Conservation (phyloP, 2,113 vertebrate species). For the Etheostoma cragini region DNA sequence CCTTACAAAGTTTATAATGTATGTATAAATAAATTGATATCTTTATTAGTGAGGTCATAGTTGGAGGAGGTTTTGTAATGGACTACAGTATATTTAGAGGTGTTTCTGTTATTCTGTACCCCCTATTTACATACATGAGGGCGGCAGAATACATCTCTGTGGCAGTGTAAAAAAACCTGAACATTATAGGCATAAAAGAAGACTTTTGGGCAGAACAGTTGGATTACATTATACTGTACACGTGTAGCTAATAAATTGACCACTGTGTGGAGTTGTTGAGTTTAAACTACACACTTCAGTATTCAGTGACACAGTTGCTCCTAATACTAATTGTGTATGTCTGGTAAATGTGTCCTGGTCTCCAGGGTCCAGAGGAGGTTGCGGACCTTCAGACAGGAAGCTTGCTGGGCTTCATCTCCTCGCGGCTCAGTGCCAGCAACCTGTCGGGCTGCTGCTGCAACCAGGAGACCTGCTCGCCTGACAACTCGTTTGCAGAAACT, state of each 20-base stretch:
- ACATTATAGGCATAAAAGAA: not conserved
- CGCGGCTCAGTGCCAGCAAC: slow-evolving; percentile 7
- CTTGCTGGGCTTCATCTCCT: slow-evolving; percentile 49
- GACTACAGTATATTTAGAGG: too few species aligned
- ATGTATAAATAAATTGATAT: too few species aligned
- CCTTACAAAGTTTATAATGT: too few species aligned
- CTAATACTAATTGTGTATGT: not conserved
- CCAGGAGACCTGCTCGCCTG: slow-evolving; percentile 7
- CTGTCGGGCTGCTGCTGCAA: not conserved
- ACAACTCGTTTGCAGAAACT: slow-evolving; percentile 21
- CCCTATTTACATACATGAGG: not conserved
- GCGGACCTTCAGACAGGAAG: slow-evolving; percentile 56
- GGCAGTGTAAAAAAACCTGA: not conserved
- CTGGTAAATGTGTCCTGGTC: slow-evolving; percentile 3
- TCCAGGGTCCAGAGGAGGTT: slow-evolving; percentile 76
- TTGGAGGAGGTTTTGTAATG: too few species aligned
- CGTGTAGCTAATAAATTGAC: not conserved
- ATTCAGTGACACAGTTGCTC: not conserved
- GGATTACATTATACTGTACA: not conserved
- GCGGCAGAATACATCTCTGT: not conserved
- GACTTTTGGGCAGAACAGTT: not conserved
- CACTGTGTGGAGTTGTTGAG: not conserved
- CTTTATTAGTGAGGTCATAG: too few species aligned
- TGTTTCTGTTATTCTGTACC: not conserved
- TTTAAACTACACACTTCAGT: not conserved